Evolutionary conservation across 2,113 vertebrate genomes (phyloP), one percentile per base, ranked within the genome.

Genomic region (Trogon melanurus): DNA sequence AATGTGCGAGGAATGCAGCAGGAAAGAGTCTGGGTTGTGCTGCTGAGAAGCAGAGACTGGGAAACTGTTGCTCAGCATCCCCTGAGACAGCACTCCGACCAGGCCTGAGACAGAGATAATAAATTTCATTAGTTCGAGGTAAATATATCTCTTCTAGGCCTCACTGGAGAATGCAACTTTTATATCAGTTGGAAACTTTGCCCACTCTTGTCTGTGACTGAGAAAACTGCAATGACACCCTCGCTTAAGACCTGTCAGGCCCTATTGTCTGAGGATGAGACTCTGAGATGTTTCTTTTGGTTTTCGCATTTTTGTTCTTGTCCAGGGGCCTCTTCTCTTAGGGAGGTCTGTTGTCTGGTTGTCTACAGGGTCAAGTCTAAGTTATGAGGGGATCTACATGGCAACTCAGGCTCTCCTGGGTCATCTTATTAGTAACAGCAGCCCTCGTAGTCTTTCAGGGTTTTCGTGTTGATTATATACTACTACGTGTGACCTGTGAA

Each of bases 151-250:
- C 36, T 51, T n/a, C 47, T 65, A 54, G 69, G 21, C 25, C 19
- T 84, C 36, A 9, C 23, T 56, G 62, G 36, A 81, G n/a, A 23
- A 54, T 71, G 13, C 6, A 57, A 16, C 13, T 89, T 94, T 57
- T 76, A 3, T 32, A 54, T 51, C 18, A 29, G 25, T 32, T 80
- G 61, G 41, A 66, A 89, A 32, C 32, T 84, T 92, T 85, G 12
- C 27, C 32, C 0, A 0, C 11, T 60, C 30, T 78, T 48, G 4
- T 41, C 65, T 79, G 18, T 47, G 26, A 18, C 45, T 70, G 10
- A 16, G n/a, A 74, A 58, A 47, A 84, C 30, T 0, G 2, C 2
- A 16, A 54, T 21, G 38, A 58, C 0, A 0, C 51, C 25, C 4
- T 73, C 6, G 13, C 23, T 76, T 85, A 38, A 29, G 6, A 58